Base-by-base conservation (phyloP, 1,140 invertebrate genomes). In the Nymphalis io region DNA sequence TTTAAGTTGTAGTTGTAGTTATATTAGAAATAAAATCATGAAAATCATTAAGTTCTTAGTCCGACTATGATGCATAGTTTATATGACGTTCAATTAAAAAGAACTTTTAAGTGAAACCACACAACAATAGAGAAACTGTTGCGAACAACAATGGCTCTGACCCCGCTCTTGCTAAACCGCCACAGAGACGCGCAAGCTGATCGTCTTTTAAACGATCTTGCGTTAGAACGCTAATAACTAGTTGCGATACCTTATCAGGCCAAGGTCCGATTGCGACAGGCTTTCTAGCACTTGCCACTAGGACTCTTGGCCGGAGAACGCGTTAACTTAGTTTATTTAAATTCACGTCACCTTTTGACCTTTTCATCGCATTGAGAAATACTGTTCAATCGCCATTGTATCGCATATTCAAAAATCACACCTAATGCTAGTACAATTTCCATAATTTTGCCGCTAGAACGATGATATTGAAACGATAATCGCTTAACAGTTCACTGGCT, bases 131-230 rank as follows among this genome's bases (percentile, higher is more conserved):
- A 79, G 74, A 68, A 68, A 68, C 65, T 64, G 15, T 66, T 66
- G 64, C 71, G 68, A 70, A 80, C 78, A 88, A 89, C 87, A 89
- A 89, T 91, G 75, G 71, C 74, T 79, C 71, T 83, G 82, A 89
- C 82, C 80, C 73, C 73, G 63, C 74, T 75, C 74, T 87, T 86
- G 79, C 83, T 80, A 87, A 88, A 87, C 78, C 69, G 65, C 64
- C 63, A 67, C 75, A 86, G 80, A 87, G 82, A 88, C 82, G 84
- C 78, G 66, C 79, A 73, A 73, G 73, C 78, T 88, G 83, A 91
- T 91, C 85, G 86, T 87, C 84, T 88, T 88, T 89, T 89, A 91
- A 91, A 88, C 80, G 86, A 85, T 91, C 80, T 88, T 78, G 82
- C 80, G 81, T 80, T 80, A 85, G 75, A 83, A 84, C 75, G 75